Base-by-base conservation (phyloP, 2,797 vertebrate species). In the Pteronotus mesoamericanus region DNA sequence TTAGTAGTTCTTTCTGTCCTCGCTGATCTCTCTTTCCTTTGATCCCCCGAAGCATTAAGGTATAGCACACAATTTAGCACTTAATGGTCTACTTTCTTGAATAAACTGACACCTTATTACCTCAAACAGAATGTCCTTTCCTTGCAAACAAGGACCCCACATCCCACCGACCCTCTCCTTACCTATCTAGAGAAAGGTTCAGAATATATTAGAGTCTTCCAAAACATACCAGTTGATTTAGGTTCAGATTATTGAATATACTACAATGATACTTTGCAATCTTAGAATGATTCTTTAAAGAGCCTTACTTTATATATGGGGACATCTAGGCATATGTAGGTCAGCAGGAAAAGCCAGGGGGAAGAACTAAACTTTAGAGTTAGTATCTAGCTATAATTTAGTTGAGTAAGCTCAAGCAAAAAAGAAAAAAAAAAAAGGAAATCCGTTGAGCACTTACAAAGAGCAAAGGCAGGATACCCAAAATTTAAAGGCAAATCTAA, bases 1-100 rank as follows among this genome's bases (percentile, higher is more conserved):
- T 55, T 42, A 9, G 1, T 11, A n/a, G 85, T 7, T 79, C 93
- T 61, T 59, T 82, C 61, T 77, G 86, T 95, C 39, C 94, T 91
- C 44, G 16, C 2, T 64, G 61, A 22, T 34, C 44, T 55, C 29
- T 94, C 61, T 51, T 80, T 39, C 64, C 92, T 96, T 97, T 97
- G 92, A 96, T 88, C 83, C 92, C 39, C 51, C 69, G 19, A 92
- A 84, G 46, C 22, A 21, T 61, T 77, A 10, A 91, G 34, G 82
- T 86, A 77, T 37, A 78, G 11, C 1, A 83, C 44, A 90, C 69
- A 71, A 15, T 42, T 86, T 51, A 94, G 46, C 21, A 89, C 66
- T 86, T 82, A 86, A 61, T 80, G 46, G 8, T 75, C 77, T 83
- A 46, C n/a, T 42, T 91, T 91, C 55, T 80, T 39, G 57, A 95